A percentile compares a stretch with the other conserved stretches of the same genome.
Evolutionary conservation across 2,888 invertebrate genomes (phyloP).

Genomic region (Cetonia aurata): DNA sequence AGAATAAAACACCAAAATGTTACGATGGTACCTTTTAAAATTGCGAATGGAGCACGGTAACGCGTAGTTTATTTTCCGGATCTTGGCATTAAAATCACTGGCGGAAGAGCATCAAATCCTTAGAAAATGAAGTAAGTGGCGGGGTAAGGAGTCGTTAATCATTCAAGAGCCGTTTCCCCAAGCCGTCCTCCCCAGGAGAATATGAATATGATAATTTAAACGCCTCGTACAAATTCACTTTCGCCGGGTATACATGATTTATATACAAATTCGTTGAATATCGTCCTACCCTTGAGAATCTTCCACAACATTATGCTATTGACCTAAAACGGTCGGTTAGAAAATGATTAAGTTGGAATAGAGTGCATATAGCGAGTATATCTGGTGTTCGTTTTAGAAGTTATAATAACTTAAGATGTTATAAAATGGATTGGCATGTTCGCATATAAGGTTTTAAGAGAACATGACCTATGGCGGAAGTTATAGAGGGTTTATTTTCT

Average conservation of each 20-base stretch:
- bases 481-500: no score
- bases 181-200: slow-evolving; percentile 23
- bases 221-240: slow-evolving; percentile 38
- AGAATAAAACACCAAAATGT: no score
- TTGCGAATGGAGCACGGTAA: slow-evolving; percentile 24
- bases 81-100: slow-evolving; percentile 23
- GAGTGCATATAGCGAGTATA: no score
- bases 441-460: no score
- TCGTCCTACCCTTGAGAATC: slow-evolving; percentile 7
- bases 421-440: no score
- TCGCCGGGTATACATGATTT: slow-evolving; percentile 34
- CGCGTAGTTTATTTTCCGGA: slow-evolving; percentile 30
- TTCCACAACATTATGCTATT: slow-evolving; percentile 8
- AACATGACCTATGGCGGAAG: no score
- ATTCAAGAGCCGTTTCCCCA: slow-evolving; percentile 28
- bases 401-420: no score
- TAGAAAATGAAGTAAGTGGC: slow-evolving; percentile 36
- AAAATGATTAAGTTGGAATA: no score
- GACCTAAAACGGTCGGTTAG: not conserved
- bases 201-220: slow-evolving; percentile 41
- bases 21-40: not conserved
- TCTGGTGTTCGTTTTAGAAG: no score
- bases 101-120: slow-evolving; percentile 28
- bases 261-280: slow-evolving; percentile 34
- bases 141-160: slow-evolving; percentile 38